These are phyloP conservation scores for Willowsia nigromaculata DNA, from an alignment of 2,888 invertebrate genomes.

Conservation along the genomic window DNA sequence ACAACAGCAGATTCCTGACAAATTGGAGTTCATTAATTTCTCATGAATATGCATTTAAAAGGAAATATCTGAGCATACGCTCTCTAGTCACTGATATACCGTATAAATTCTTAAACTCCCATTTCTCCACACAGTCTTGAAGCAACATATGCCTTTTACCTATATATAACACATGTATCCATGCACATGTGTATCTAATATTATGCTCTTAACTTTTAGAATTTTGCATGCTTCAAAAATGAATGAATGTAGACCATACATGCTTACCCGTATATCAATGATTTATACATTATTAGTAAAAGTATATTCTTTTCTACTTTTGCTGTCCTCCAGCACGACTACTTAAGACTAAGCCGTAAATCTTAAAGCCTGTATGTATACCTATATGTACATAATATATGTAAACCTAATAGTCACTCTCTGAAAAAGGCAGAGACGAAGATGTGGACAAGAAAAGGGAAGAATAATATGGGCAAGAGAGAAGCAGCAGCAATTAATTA, in stretches of 20 bases:
- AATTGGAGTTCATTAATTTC: conserved; percentile 67
- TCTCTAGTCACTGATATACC: not conserved
- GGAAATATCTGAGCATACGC: conserved; percentile 21
- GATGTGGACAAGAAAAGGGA: conserved; percentile 39
- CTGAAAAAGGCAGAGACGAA: not conserved
- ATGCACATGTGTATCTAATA: not conserved
- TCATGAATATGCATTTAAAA: conserved; percentile 65
- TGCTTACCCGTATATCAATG: too few species aligned
- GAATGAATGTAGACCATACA: not conserved
- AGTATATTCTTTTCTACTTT: too few species aligned
- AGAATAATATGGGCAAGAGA: conserved; percentile 18
- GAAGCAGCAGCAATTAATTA: conserved; percentile 61
- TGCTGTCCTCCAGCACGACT: too few species aligned
- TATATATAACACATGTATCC: not conserved
- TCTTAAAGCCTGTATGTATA: not conserved
- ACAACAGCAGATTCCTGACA: conserved; percentile 47
- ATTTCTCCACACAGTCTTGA: not conserved
- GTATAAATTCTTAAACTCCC: not conserved
- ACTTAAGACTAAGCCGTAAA: conserved; percentile 1
- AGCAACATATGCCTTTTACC: too few species aligned
- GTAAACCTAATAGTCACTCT: not conserved
- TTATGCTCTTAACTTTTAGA: not conserved
- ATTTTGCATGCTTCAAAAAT: not conserved
- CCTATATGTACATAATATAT: not conserved
- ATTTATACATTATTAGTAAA: too few species aligned